Conservation (phyloP, 1,140 invertebrate genomes). For the Dendrolimus punctatus region DNA sequence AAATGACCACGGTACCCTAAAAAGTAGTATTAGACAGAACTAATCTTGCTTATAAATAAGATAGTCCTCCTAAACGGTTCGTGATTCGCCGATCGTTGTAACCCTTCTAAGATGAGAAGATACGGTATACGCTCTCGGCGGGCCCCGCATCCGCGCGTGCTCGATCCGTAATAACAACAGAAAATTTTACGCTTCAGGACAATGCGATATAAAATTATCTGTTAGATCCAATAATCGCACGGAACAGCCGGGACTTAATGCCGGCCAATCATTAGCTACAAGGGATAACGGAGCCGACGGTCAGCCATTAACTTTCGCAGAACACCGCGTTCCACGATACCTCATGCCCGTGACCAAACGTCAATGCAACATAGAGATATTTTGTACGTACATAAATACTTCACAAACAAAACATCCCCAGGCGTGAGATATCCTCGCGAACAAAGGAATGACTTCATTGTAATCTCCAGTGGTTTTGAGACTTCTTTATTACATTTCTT, state of each 20-base stretch:
- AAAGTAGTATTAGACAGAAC: no score
- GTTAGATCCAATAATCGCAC: constrained; percentile 70
- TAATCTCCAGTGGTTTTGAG: constrained; percentile 31
- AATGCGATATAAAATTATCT: constrained; percentile 71
- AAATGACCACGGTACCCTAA: no score
- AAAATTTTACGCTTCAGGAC: constrained; percentile 68
- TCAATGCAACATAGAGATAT: constrained; percentile 53
- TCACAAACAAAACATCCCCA: constrained; percentile 25
- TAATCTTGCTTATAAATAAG: constrained; percentile 2
- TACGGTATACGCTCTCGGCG: constrained; percentile 19
- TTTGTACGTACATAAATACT: constrained; percentile 19
- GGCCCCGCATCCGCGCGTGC: constrained; percentile 13
- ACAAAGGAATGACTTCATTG: constrained; percentile 65
- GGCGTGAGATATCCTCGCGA: constrained; percentile 29
- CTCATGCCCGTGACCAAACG: constrained; percentile 60
- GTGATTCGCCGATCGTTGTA: constrained; percentile 25
- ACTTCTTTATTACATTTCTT: constrained; percentile 36
- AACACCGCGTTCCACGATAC: constrained; percentile 35
- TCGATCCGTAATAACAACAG: constrained; percentile 58
- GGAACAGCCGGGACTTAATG: constrained; percentile 64
- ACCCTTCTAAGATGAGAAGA: constrained; percentile 31
- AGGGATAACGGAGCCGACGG: constrained; percentile 63
- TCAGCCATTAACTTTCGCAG: constrained; percentile 49
- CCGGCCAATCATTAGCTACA: constrained; percentile 68
- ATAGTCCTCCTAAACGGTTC: constrained; percentile 28